These are phyloP conservation scores for Alviniconcha strummeri DNA, from an alignment of 2,888 invertebrate species.

Conservation along the genomic window DNA sequence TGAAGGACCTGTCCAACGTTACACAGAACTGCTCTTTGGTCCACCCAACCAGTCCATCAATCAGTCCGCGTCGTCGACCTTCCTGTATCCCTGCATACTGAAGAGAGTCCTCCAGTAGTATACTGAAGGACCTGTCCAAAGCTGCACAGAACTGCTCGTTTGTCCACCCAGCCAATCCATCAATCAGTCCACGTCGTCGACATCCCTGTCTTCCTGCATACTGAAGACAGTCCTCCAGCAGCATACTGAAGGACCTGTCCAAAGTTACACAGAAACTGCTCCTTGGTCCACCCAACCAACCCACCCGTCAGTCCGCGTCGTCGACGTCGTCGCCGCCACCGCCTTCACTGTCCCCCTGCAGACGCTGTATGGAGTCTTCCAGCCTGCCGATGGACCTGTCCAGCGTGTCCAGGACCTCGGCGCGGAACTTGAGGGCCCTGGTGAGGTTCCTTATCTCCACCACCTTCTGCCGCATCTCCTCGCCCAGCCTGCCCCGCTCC, in stretches of 20 bases:
- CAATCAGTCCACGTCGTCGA: too few relatives aligned
- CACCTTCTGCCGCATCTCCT: slow-evolving; percentile 20
- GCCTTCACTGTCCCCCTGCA: not conserved
- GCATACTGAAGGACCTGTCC: too few relatives aligned
- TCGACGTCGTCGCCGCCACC: not conserved
- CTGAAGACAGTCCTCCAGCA: not conserved
- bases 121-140: too few relatives aligned
- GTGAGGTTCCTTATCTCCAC: slow-evolving; percentile 14
- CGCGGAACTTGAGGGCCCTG: not conserved
- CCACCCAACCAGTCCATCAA: not conserved
- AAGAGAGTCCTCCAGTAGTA: too few relatives aligned
- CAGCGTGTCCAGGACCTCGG: not conserved
- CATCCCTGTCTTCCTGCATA: not conserved
- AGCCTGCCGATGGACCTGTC: not conserved
- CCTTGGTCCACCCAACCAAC: not conserved
- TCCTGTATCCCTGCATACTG: not conserved
- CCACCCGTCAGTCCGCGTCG: too few relatives aligned
- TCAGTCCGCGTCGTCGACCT: too few relatives aligned
- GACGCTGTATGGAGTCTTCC: slow-evolving; percentile 6
- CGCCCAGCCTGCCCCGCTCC: slow-evolving; percentile 15
- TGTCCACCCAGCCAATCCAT: too few relatives aligned
- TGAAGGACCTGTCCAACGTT: too few relatives aligned
- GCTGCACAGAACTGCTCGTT: too few relatives aligned
- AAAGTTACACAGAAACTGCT: too few relatives aligned
- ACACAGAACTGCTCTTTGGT: too few relatives aligned